phyloP scores from a whole-genome alignment of 2,888 invertebrate species.

The Julus scanicus region DNA sequence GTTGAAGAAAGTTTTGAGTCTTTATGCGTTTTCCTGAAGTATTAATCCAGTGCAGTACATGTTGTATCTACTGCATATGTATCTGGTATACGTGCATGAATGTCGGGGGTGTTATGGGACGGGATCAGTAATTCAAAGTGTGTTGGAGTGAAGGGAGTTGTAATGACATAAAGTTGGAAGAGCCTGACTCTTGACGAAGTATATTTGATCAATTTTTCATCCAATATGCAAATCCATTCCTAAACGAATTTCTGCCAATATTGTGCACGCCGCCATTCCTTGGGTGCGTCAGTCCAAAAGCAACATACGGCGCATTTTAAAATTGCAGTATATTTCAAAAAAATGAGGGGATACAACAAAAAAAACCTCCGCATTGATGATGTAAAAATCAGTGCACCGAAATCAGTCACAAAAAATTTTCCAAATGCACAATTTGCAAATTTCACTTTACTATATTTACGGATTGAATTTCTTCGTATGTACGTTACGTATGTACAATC shows the following conservation, averaged over 20 bases:
- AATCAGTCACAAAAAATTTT: constrained; percentile 26
- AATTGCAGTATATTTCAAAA: constrained; percentile 39
- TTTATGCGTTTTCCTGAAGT: not conserved
- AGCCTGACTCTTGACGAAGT: constrained; percentile 39
- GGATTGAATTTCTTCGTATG: constrained; percentile 24
- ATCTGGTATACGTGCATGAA: not conserved
- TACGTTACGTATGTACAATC: constrained; percentile 23
- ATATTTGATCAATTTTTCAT: constrained; percentile 42
- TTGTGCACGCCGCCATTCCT: constrained; percentile 26
- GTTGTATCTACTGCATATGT: not conserved
- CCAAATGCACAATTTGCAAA: constrained; percentile 42
- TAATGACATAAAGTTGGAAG: constrained; percentile 39
- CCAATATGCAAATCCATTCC: constrained; percentile 42
- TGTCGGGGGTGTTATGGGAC: constrained; percentile 7
- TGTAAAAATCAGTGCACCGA: constrained; percentile 39
- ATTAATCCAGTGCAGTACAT: not conserved
- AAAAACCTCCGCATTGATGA: constrained; percentile 18
- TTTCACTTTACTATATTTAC: constrained; percentile 37
- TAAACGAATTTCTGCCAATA: constrained; percentile 39
- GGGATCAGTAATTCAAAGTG: constrained; percentile 42
- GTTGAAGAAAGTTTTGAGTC: not conserved
- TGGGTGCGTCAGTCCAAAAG: constrained; percentile 9
- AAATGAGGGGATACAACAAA: not conserved
- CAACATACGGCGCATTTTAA: constrained; percentile 4
- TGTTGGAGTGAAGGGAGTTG: constrained; percentile 39